Conservation (phyloP, 2,888 invertebrate species). For the Apodemia zela region DNA sequence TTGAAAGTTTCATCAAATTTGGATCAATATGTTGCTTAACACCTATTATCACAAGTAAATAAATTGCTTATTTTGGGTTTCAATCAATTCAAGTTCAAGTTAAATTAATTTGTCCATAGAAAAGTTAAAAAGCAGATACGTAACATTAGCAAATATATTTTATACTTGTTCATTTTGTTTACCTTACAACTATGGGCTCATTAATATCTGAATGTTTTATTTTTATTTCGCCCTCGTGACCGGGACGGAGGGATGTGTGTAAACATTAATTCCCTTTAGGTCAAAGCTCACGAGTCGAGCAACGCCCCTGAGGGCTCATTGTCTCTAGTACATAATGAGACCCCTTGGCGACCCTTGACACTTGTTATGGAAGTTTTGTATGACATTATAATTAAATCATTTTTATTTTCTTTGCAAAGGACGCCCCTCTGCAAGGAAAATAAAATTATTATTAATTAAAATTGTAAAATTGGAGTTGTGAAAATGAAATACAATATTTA, state of each 20-base stretch:
- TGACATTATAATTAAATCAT: slow-evolving; percentile 19
- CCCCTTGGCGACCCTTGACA: slow-evolving; percentile 36
- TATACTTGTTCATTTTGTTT: neutral
- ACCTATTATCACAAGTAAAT: too few species aligned
- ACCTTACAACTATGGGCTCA: slow-evolving; percentile 17
- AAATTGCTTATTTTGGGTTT: too few species aligned
- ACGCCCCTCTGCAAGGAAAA: neutral
- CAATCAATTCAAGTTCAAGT: too few species aligned
- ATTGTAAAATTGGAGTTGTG: neutral
- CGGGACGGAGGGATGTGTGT: slow-evolving; percentile 18
- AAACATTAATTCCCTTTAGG: slow-evolving; percentile 25
- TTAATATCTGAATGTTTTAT: slow-evolving; percentile 18
- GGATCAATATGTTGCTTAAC: too few species aligned
- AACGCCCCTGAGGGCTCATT: slow-evolving; percentile 42
- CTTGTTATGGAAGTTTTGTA: slow-evolving; percentile 24
- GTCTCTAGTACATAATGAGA: slow-evolving; percentile 54
- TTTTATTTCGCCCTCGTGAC: slow-evolving; percentile 19
- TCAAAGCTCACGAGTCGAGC: slow-evolving; percentile 28
- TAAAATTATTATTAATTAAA: too few species aligned
- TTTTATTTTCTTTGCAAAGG: slow-evolving; percentile 15
- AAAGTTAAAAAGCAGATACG: neutral
- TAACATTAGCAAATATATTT: neutral
- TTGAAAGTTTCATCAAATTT: too few species aligned
- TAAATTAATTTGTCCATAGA: too few species aligned
- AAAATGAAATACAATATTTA: too few species aligned